A percentile compares a stretch with the other conserved stretches of the same genome.
phyloP scores from a whole-genome alignment of 2,113 vertebrate genomes.

The Fukomys damarensis region DNA sequence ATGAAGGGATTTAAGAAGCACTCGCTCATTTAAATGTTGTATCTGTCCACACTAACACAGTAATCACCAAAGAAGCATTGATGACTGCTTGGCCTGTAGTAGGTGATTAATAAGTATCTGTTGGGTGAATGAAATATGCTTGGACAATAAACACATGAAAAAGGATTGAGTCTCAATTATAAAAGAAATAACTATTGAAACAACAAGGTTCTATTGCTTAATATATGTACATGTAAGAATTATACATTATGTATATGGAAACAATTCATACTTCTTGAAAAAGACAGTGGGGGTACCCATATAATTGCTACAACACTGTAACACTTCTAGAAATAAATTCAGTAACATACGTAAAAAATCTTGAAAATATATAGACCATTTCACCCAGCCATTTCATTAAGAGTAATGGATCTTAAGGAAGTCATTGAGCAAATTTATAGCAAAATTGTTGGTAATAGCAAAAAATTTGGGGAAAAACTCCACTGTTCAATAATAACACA shows the following conservation, averaged over 20 bases:
- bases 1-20: neutral
- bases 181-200: neutral
- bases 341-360: neutral
- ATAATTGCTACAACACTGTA: neutral
- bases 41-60: neutral
- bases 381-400: neutral
- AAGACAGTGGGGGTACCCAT: neutral
- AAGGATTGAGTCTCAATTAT: neutral
- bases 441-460: neutral
- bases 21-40: neutral
- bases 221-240: neutral
- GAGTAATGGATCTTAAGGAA: neutral
- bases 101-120: neutral
- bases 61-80: neutral
- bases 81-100: neutral
- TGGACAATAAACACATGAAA: neutral
- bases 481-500: neutral
- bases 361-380: slow-evolving; percentile 6
- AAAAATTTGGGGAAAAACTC: neutral
- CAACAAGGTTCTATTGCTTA: neutral
- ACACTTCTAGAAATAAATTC: neutral
- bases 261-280: neutral
- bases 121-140: neutral
- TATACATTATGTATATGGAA: neutral
- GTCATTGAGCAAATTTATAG: neutral